Evolutionary conservation across 2,888 invertebrate genomes (phyloP).

Genomic region (Melanophora roralis): DNA sequence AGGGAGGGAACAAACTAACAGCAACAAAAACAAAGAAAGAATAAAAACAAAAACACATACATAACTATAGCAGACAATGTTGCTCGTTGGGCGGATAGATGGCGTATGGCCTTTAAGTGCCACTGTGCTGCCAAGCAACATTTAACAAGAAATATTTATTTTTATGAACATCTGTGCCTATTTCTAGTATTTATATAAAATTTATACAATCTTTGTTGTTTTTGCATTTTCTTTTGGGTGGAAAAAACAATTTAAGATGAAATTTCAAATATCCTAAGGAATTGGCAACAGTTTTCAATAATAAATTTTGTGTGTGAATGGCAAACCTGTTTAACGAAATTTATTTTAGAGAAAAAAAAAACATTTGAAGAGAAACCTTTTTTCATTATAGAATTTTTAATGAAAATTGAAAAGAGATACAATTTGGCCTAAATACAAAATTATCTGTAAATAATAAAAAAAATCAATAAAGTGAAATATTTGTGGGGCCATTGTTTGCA

Average conservation of each 20-base stretch:
- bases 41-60: too few species aligned
- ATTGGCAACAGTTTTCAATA: conserved; percentile 18
- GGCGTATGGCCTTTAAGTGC: background rate
- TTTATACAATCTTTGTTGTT: background rate
- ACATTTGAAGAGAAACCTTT: background rate
- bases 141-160: conserved; percentile 57
- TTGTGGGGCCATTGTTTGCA: background rate
- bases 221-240: background rate
- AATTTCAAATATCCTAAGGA: background rate
- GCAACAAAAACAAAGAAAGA: too few species aligned
- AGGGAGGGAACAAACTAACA: background rate
- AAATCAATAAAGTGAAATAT: background rate
- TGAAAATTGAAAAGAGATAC: background rate
- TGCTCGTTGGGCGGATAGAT: background rate
- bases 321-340: conserved; percentile 28
- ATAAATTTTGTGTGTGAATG: conserved; percentile 7
- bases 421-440: conserved; percentile 3
- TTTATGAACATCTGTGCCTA: conserved; percentile 49
- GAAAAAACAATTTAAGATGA: background rate
- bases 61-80: background rate
- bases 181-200: background rate
- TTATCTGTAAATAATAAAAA: background rate
- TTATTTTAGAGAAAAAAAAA: background rate
- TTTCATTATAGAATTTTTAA: background rate
- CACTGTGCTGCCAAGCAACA: conserved; percentile 39